Evolutionary conservation across 2,888 invertebrate genomes (phyloP), one percentile per base, ranked within the genome.

Genomic region (Metacarcinus magister): DNA sequence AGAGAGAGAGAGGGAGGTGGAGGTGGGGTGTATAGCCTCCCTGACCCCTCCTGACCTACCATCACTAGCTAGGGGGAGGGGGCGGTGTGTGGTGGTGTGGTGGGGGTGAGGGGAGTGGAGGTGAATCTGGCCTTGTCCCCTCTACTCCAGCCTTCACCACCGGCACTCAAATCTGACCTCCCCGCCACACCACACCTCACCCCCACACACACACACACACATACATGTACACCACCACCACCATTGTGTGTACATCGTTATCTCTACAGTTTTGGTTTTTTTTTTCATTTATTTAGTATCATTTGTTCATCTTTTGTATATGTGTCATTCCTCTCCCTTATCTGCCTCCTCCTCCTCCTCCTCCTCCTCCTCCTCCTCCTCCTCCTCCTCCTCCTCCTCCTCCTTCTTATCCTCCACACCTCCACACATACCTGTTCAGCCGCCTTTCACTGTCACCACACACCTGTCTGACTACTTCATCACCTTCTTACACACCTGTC

Each of bases 21-120:
- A 54, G 54, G 54, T 8, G n/a, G n/a, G n/a, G n/a, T n/a, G n/a
- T n/a, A n/a, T n/a, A n/a, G 67, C 32, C 32, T 28, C 82, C 82
- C 82, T 82, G 82, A 82, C n/a, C 82, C 82, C 32, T 8, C 13
- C 82, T 82, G 82, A 82, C 91, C 91, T n/a, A 44, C 91, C 91
- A 46, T 44, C 91, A 46, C 91, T 46, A 23, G 91, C 16, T 44
- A 4, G 28, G 82, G 32, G 10, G 32, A 13, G 13, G 54, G 54
- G 5, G 54, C 8, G 13, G n/a, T n/a, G n/a, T n/a, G n/a, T n/a
- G n/a, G n/a, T n/a, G n/a, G n/a, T n/a, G n/a, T n/a, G n/a, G n/a
- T 7, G 54, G 13, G 87, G 87, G 23, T 7, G 91, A 46, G 44
- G 91, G 2, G 91, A 1, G 43, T 13, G 90, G 44, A 3, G 46